Percentiles rank a stretch among this genome's conserved stretches.
Evolutionary conservation across 2,888 invertebrate genomes (phyloP).

Genomic region (Melinaea marsaeus): DNA sequence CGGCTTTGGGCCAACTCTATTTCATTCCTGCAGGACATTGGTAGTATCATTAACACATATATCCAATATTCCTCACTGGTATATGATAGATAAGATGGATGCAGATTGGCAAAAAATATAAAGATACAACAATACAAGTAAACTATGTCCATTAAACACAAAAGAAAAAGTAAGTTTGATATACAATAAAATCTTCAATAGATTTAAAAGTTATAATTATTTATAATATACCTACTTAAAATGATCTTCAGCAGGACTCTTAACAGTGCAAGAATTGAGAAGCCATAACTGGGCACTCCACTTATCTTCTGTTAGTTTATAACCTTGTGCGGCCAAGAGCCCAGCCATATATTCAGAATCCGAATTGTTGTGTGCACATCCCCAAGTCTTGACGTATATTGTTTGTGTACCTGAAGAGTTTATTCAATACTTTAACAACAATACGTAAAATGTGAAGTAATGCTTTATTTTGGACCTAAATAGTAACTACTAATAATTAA

Average conservation of each 20-base stretch:
- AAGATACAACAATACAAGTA: no score
- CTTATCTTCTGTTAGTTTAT: constrained; percentile 88
- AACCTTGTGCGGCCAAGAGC: constrained; percentile 91
- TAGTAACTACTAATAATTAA: neutral
- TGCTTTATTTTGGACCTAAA: neutral
- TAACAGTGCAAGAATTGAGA: constrained; percentile 98
- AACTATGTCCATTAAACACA: no score
- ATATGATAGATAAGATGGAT: constrained; percentile 18
- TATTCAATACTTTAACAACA: constrained; percentile 40
- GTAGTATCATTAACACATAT: neutral
- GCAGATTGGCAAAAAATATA: no score
- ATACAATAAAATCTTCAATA: no score
- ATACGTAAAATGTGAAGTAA: neutral
- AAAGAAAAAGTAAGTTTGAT: no score
- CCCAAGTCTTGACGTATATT: constrained; percentile 96
- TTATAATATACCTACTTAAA: constrained; percentile 75
- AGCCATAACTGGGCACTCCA: constrained; percentile 94
- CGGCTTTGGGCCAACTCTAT: constrained; percentile 84
- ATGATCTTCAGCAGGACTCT: constrained; percentile 97
- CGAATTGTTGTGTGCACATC: constrained; percentile 98
- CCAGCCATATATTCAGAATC: constrained; percentile 99
- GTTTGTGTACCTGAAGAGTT: constrained; percentile 82
- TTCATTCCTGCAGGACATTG: constrained; percentile 82
- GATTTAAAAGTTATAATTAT: neutral
- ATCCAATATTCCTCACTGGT: neutral